Base-by-base conservation (phyloP, 2,113 vertebrate genomes). In the Neodontobutis hainanensis region DNA sequence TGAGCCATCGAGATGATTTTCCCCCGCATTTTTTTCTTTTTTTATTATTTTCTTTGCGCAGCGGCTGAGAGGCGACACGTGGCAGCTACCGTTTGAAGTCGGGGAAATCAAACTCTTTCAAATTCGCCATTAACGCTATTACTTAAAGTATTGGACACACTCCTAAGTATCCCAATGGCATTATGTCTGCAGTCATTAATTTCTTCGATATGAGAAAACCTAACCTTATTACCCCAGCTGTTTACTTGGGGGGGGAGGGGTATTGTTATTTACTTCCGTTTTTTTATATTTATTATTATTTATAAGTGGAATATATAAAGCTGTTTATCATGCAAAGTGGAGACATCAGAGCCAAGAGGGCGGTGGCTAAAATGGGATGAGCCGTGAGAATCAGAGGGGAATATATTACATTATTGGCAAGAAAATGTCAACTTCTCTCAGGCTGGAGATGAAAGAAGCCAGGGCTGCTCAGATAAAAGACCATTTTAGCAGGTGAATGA, bases 61-160 rank as follows among this genome's bases (percentile, higher is more conserved):
- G 84, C 85, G 74, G 85, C 83, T 14, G 86, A 46, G 74, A 78
- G 84, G 78, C 78, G 74, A 61, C 65, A 69, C 74, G 78, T 61
- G 16, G 76, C 53, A 61, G 56, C 68, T 5, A 65, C 72, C 85
- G 92, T 93, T 93, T 93, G 91, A 93, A 92, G 92, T 94, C 43
- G 68, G 76, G 3, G 19, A 89, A 92, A 93, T 92, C 83, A 89
- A 90, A 92, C 89, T 90, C 91, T 89, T 89, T 90, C 77, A 91
- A 92, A 92, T 91, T 87, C 89, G 81, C 89, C 88, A 92, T 92
- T 92, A 92, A 92, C 85, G 86, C 86, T 89, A 84, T 93, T 90
- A 89, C 90, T 91, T 90, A 90, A 89, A 91, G 91, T 92, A 92
- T 91, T 93, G 90, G 90, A 91, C 87, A 92, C 90, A 92, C 88